Evolutionary conservation across 2,113 vertebrate species (phyloP), one percentile per base, ranked within the genome.

Genomic region (Cyprinus carpio): DNA sequence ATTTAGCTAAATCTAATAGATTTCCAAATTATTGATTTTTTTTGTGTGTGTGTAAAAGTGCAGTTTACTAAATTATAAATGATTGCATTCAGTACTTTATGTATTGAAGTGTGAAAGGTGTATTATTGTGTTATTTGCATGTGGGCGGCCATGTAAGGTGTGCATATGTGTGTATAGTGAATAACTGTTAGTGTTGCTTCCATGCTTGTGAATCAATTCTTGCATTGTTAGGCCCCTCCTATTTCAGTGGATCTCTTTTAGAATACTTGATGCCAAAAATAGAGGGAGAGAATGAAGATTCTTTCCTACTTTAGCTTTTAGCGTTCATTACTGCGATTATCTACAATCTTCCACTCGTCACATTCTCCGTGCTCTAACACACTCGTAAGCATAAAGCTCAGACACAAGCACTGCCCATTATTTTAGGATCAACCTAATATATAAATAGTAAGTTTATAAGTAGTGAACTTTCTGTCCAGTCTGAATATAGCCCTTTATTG

Each of bases 281-380:
- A 82, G 37, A 64, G 37, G 43, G n/a, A 23, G 9, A 27, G 25
- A 51, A 62, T n/a, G 20, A 82, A 72, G 65, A 54, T 40, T 54
- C 6, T 8, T 71, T 4, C 67, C 18, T 71, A n/a, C 80, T n/a
- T 81, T 31, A 51, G 60, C 60, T 81, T 81, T 46, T 65, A 81
- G 43, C 2, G 5, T 51, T 69, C 56, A 62, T 62, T 25, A 62
- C 76, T 18, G 65, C 29, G 29, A 83, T 74, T 40, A 83, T 72
- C 81, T 82, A 25, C 81, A 72, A 40, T 54, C 51, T 58, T 83
- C 51, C 81, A 58, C 67, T 72, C 23, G 49, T 58, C 65, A 58
- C 31, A 4, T 43, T 49, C 40, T n/a, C 23, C 34, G 0, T 60
- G 75, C 58, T 60, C 29, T 58, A 37, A 54, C 49, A 27, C 18